These are phyloP conservation scores for Euura saliciscinereae DNA, from an alignment of 1,140 invertebrate species.

Conservation along the genomic window DNA sequence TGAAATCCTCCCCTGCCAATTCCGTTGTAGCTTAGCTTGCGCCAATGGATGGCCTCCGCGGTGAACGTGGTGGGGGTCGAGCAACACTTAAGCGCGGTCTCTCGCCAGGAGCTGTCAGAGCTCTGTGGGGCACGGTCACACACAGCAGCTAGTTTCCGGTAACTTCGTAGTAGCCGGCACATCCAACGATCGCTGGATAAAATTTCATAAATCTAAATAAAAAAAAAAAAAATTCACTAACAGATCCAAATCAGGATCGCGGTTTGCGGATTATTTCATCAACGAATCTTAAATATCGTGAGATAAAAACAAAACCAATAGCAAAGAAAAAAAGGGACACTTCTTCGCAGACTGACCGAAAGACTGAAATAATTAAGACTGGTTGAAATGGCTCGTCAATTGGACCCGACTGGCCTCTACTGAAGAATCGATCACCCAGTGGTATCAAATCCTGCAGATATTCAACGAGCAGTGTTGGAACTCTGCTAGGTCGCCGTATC, in stretches of 20 bases:
- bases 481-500: no score
- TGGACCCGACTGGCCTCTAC: constrained; percentile 57
- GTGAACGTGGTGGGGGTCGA: constrained; percentile 48
- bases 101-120: constrained; percentile 62
- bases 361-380: constrained; percentile 18
- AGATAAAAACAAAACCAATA: no score
- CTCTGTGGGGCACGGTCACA: constrained; percentile 62
- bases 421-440: constrained; percentile 30
- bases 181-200: background rate
- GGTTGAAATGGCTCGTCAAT: constrained; percentile 24
- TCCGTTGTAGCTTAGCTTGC: constrained; percentile 48
- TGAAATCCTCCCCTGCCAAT: constrained; percentile 39
- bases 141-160: constrained; percentile 52
- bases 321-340: constrained; percentile 21
- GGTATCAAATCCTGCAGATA: no score
- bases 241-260: no score
- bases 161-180: constrained; percentile 18
- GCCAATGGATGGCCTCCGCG: constrained; percentile 44
- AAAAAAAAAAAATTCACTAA: no score
- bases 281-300: no score
- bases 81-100: constrained; percentile 61
- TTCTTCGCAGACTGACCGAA: constrained; percentile 40
- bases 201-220: background rate
- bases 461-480: no score
- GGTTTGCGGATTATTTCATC: no score